phyloP scores from a whole-genome alignment of 1,140 invertebrate species.

The Drosophila persimilis region DNA sequence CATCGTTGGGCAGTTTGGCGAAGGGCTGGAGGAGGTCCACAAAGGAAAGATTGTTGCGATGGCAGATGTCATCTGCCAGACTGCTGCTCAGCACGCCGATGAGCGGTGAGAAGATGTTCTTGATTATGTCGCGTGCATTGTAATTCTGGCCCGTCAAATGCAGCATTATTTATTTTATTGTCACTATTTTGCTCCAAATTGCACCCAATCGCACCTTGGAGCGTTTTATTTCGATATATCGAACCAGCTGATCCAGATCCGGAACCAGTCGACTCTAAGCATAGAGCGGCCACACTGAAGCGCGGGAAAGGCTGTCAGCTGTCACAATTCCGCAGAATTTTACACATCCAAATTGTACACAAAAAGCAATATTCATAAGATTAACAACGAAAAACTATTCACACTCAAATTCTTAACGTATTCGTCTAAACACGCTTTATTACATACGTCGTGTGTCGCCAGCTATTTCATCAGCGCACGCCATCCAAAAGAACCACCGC shows the following conservation, averaged over 20 bases:
- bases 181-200: no score
- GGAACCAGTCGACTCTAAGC: no score
- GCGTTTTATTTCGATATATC: no score
- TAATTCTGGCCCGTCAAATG: slow-evolving; percentile 81
- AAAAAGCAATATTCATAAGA: not conserved
- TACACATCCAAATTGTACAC: not conserved
- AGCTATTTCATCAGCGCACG: slow-evolving; percentile 2
- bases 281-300: slow-evolving; percentile 34
- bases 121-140: slow-evolving; percentile 93
- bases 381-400: not conserved
- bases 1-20: slow-evolving; percentile 90
- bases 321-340: slow-evolving; percentile 13
- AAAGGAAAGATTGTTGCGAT: slow-evolving; percentile 96
- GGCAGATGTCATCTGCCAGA: slow-evolving; percentile 91
- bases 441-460: not conserved
- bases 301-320: slow-evolving; percentile 56
- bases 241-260: no score
- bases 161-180: slow-evolving; percentile 69
- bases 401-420: no score
- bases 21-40: slow-evolving; percentile 96
- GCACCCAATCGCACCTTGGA: no score
- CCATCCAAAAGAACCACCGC: slow-evolving; percentile 31
- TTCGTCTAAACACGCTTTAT: not conserved
- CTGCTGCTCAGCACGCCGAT: slow-evolving; percentile 93
- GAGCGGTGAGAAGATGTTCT: slow-evolving; percentile 94